Base-by-base conservation (phyloP, 2,113 vertebrate genomes). In the Macroglossus sobrinus region DNA sequence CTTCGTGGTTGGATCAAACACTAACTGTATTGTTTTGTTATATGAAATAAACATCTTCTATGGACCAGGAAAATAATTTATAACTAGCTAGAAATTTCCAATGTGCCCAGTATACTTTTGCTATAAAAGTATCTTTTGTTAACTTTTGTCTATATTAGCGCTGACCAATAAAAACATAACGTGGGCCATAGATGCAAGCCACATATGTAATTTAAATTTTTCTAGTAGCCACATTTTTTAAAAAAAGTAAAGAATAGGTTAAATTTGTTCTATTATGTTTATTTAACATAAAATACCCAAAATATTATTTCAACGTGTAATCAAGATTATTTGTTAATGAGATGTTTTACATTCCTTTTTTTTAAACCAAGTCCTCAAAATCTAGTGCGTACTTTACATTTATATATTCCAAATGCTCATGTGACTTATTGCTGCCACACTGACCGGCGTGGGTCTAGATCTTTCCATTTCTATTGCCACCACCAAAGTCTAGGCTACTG, bases 1-100 rank as follows among this genome's bases (percentile, higher is more conserved):
- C 98, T 98, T 98, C 98, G 97, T 98, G 98, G 97, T 98, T 98
- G 96, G 97, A 98, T 99, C 98, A 98, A 99, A 99, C 98, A 98
- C 98, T 99, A 99, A 98, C 98, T 98, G 98, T 98, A 98, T 98
- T 98, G 98, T 99, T 99, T 99, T 98, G 98, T 98, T 98, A 98
- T 97, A 98, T 98, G 98, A 99, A 79, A 99, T 99, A 99, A 99
- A 99, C 97, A 97, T 96, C 97, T 97, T 98, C 98, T 97, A 97
- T 98, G 98, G 98, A 98, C 98, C 98, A 99, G 98, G 98, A 57
- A 40, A 71, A 55, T 59, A 85, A n/a, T 94, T 4, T 50, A n/a
- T 26, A 57, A 24, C 55, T 82, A 63, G 15, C 7, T 78, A 93
- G 55, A 91, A 72, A 89, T 85, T 80, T 93, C 76, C 80, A 88